These are phyloP conservation scores for Azemiops feae DNA, from an alignment of 2,113 vertebrate genomes.

Conservation along the genomic window DNA sequence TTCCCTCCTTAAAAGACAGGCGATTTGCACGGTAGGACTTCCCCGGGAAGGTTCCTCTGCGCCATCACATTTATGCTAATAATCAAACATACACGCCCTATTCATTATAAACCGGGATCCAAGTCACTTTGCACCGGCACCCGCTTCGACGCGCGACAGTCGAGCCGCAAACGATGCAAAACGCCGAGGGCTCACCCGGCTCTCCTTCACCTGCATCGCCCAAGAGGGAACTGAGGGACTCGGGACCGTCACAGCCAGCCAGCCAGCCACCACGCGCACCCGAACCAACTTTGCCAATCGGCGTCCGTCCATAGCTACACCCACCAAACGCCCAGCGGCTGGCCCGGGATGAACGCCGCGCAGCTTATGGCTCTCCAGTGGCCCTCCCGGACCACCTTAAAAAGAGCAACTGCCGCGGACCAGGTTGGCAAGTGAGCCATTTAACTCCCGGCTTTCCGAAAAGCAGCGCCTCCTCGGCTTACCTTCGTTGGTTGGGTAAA, in stretches of 20 bases:
- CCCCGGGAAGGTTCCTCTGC: neutral
- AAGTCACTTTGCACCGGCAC: slow-evolving; percentile 9
- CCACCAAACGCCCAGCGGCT: neutral
- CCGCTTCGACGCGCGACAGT: neutral
- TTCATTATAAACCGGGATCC: slow-evolving; percentile 26
- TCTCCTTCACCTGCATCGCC: neutral
- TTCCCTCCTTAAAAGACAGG: neutral
- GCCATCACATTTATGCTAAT: neutral
- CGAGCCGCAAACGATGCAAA: neutral
- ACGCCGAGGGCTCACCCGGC: neutral
- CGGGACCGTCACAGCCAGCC: neutral
- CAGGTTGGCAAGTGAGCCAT: neutral
- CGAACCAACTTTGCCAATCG: slow-evolving; percentile 31
- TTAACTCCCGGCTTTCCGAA: neutral
- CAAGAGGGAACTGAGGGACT: neutral
- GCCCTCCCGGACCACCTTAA: neutral
- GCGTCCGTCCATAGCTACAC: neutral
- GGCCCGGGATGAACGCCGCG: neutral
- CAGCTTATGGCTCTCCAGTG: neutral
- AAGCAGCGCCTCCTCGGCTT: slow-evolving; percentile 54
- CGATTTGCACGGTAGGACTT: neutral
- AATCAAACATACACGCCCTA: neutral
- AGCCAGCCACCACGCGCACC: neutral
- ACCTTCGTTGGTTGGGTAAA: slow-evolving; percentile 91
- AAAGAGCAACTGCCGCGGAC: neutral